Base-by-base conservation (phyloP, 1,140 invertebrate genomes). In the Galleria mellonella region DNA sequence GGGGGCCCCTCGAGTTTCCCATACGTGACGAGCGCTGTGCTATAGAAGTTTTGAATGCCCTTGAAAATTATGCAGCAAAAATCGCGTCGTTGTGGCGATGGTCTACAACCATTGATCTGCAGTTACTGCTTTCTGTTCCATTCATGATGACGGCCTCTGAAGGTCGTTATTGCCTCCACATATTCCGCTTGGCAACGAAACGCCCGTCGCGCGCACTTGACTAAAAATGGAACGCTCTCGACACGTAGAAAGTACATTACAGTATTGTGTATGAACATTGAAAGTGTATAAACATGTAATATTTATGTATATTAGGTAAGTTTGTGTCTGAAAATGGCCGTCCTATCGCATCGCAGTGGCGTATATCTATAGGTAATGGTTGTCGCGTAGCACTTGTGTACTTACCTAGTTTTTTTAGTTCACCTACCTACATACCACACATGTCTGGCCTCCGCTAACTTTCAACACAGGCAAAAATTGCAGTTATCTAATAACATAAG, bases 1-100 rank as follows among this genome's bases (percentile, higher is more conserved):
- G 50, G 47, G 51, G 56, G 68, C 47, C 49, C 47, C 40, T 49
- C 45, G 30, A 35, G 51, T 52, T 53, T 41, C 60, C 62, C 65
- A 69, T 73, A 67, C 63, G 55, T 61, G 37, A 51, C 54, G 50
- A 56, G 60, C 64, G 61, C 55, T 69, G 35, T 37, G 35, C 35
- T 37, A 37, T 72, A 59, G 69, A 70, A 72, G 65, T 68, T 65
- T 69, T 47, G 44, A 58, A 68, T 86, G 83, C 78, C 83, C 83
- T 86, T 86, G 83, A 86, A 86, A 83, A 85, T 77, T 79, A 78
- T 85, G 78, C 82, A 84, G 78, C 72, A 71, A 81, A 86, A 83
- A 73, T 77, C 66, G 63, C 64, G 66, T 67, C 49, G 66, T 51
- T 66, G 52, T 47, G 55, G 62, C 50, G 62, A 62, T 74, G 52